Evolutionary conservation across 2,888 invertebrate genomes (phyloP), one percentile per base, ranked within the genome.

Genomic region (Hydropsyche betteni): DNA sequence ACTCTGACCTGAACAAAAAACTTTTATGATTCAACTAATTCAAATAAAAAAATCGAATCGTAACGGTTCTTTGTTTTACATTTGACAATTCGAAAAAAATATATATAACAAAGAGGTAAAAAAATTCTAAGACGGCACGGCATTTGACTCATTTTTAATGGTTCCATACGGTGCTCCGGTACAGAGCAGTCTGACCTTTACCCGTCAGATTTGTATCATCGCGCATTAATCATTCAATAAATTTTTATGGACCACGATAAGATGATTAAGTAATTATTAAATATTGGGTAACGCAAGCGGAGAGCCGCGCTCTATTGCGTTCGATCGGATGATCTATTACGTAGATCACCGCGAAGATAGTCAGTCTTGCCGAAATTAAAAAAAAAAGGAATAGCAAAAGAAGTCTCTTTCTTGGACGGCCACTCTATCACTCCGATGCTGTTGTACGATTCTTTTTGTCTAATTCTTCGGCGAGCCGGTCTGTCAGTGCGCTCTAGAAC

Each of bases 381-480:
- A 8, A 44, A 44, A 44, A 44, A 10, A 44, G 44, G 7, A 58
- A 58, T 16, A 58, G 16, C 58, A 58, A 58, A 58, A 64, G 34
- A 64, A 64, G 5, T 10, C 34, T 44, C 44, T 36, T 64, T 36
- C n/a, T 34, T 52, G 34, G 53, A 68, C 16, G 58, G 50, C 68
- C 73, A 69, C 73, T 76, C 76, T 69, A 74, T 76, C 74, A 74
- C 69, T 58, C 38, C 68, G 44, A 52, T 58, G 24, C 58, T 24
- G 64, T 64, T 44, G 44, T 44, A 44, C 44, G 44, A 44, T 61
- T 64, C 50, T 69, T 76, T 76, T 74, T 74, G 61, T 72, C 61
- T 72, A 61, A 16, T 38, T 72, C 24, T 24, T 24, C 24, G 24
- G 24, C 61, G 53, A 12, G 10, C 7, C 64, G 51, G 61, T 53